Evolutionary conservation across 35 echinoderm and acorn worm genomes (phyloP).

Genomic region (Acanthaster planci): DNA sequence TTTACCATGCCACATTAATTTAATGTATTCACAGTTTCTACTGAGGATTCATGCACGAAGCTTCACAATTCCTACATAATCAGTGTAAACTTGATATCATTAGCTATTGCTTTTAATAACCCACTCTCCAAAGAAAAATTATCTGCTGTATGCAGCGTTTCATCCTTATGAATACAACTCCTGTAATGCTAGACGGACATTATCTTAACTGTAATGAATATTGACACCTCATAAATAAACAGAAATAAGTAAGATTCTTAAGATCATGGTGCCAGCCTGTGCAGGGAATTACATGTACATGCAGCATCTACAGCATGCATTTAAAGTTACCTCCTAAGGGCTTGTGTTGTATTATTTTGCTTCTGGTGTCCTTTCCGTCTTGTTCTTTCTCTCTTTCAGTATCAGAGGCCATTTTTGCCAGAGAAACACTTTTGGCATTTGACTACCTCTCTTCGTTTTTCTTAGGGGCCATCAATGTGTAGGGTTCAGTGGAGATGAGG

Average conservation of each 20-base stretch:
- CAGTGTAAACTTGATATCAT: no score
- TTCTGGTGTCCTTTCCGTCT: neutral
- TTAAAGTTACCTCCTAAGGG: no score
- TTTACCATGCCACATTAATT: no score
- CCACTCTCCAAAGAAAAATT: no score
- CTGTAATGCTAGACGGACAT: neutral
- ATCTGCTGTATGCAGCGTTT: no score
- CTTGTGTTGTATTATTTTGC: no score
- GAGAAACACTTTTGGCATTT: neutral
- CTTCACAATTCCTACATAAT: no score
- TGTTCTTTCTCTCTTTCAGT: slow-evolving; percentile 3
- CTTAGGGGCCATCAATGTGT: neutral
- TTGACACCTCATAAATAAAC: slow-evolving; percentile 3
- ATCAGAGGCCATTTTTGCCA: neutral
- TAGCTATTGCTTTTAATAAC: no score
- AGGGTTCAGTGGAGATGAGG: neutral
- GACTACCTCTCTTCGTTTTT: neutral
- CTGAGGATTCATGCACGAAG: no score
- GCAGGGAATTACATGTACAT: no score
- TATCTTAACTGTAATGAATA: neutral
- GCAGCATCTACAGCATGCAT: no score
- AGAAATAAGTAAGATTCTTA: neutral
- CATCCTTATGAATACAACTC: neutral
- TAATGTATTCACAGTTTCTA: no score
- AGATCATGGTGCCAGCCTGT: neutral